phyloP scores from a whole-genome alignment of 2,797 vertebrate genomes.

The Epinephelus coioides region DNA sequence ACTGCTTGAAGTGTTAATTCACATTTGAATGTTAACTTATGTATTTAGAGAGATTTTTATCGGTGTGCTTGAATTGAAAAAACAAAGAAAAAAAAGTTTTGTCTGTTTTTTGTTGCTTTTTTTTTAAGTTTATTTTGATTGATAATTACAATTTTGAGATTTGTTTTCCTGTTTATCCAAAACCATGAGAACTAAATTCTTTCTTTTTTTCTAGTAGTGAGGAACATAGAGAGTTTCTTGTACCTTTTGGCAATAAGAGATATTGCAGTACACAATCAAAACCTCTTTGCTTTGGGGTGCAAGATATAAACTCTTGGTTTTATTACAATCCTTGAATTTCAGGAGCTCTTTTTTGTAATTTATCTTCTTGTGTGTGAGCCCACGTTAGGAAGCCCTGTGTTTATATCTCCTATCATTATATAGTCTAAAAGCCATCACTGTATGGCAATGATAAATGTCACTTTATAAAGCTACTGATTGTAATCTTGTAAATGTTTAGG shows the following conservation, averaged over 20 bases:
- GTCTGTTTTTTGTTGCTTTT: slow-evolving; percentile 42
- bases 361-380: slow-evolving; percentile 50
- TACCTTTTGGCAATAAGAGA: slow-evolving; percentile 68
- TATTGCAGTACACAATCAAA: slow-evolving; percentile 77
- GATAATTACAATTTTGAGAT: slow-evolving; percentile 66
- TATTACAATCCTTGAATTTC: slow-evolving; percentile 59
- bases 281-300: slow-evolving; percentile 58
- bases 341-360: slow-evolving; percentile 52
- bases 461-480: slow-evolving; percentile 86
- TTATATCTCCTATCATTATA: slow-evolving; percentile 61
- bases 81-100: slow-evolving; percentile 51
- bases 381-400: slow-evolving; percentile 53
- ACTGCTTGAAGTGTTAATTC: slow-evolving; percentile 83
- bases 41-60: slow-evolving; percentile 76
- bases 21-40: slow-evolving; percentile 87
- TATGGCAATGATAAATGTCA: slow-evolving; percentile 77
- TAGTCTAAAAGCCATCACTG: slow-evolving; percentile 63
- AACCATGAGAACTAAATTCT: slow-evolving; percentile 42
- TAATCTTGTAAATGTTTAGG: slow-evolving; percentile 72
- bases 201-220: slow-evolving; percentile 56
- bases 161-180: slow-evolving; percentile 63
- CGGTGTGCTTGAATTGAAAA: slow-evolving; percentile 63
- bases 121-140: slow-evolving; percentile 51
- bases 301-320: slow-evolving; percentile 59
- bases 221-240: slow-evolving; percentile 51